A percentile compares a stretch with the other conserved stretches of the same genome.
These are phyloP conservation scores for Temnothorax nylanderi DNA, from an alignment of 1,140 invertebrate species.

Conservation along the genomic window DNA sequence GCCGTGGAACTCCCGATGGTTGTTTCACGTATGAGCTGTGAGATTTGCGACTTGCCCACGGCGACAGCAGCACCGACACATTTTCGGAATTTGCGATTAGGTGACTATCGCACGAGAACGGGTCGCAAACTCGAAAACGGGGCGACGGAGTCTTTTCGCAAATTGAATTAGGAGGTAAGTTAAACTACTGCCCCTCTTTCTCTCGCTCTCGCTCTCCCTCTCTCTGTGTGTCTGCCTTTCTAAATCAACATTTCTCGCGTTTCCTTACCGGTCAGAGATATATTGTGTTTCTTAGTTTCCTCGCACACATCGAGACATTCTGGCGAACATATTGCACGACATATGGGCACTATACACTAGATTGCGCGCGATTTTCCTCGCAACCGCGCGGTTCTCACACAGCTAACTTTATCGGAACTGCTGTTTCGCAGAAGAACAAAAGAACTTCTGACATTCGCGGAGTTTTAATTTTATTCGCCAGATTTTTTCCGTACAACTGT, in stretches of 20 bases:
- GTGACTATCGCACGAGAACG: not conserved
- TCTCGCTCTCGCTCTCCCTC: not conserved
- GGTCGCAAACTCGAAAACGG: not conserved
- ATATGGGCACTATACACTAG: constrained; percentile 13
- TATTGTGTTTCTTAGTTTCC: not conserved
- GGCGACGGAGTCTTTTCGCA: not conserved
- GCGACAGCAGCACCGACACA: not conserved
- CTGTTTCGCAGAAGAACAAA: not conserved
- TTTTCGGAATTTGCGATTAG: constrained; percentile 12
- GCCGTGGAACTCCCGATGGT: constrained; percentile 31
- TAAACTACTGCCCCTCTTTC: not conserved
- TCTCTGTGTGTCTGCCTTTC: not conserved
- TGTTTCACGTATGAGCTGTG: constrained; percentile 24
- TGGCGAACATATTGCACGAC: constrained; percentile 20
- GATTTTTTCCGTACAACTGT: constrained; percentile 13
- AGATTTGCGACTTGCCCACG: constrained; percentile 32
- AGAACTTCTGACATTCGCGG: constrained; percentile 4
- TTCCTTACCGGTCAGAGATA: not conserved
- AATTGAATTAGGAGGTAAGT: constrained; percentile 29
- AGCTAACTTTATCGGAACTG: constrained; percentile 31
- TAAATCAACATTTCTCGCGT: not conserved
- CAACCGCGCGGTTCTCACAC: constrained; percentile 33
- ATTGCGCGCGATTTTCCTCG: constrained; percentile 8
- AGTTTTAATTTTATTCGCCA: constrained; percentile 27
- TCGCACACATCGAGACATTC: constrained; percentile 3